phyloP scores from a whole-genome alignment of 2,888 invertebrate genomes.

The Caenorhabditis becei region DNA sequence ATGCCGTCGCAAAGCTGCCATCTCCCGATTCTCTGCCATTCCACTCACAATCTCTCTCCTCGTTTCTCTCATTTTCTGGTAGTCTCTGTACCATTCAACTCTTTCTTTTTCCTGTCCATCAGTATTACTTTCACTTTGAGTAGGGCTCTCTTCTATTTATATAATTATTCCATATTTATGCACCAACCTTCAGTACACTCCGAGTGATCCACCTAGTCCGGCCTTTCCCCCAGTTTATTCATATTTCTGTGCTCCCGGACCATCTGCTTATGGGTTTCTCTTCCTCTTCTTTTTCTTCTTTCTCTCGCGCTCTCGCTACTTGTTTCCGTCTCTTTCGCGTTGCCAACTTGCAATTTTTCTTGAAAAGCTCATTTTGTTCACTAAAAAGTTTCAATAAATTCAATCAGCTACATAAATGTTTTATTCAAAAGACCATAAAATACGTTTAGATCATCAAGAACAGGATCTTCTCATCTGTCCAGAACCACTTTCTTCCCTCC shows the following conservation, averaged over 20 bases:
- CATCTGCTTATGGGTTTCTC: slow-evolving; percentile 59
- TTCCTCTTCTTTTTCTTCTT: neutral
- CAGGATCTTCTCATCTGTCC: neutral
- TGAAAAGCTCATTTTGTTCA: slow-evolving; percentile 33
- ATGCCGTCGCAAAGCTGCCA: slow-evolving; percentile 70
- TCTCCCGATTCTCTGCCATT: slow-evolving; percentile 25
- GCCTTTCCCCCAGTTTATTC: slow-evolving; percentile 5
- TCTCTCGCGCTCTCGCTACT: slow-evolving; percentile 26
- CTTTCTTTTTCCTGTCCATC: slow-evolving; percentile 21
- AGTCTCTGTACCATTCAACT: neutral
- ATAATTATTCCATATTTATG: neutral
- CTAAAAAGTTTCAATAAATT: slow-evolving; percentile 14
- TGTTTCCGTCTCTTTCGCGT: slow-evolving; percentile 16
- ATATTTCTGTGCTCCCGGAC: slow-evolving; percentile 41
- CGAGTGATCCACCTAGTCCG: slow-evolving; percentile 57
- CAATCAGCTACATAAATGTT: too few species aligned
- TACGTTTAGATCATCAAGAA: too few species aligned
- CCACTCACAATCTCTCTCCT: slow-evolving; percentile 32
- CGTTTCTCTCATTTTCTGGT: slow-evolving; percentile 11
- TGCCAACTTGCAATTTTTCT: slow-evolving; percentile 43
- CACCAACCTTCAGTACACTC: slow-evolving; percentile 36
- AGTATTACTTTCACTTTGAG: slow-evolving; percentile 41
- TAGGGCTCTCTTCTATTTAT: neutral
- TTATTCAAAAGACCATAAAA: too few species aligned
- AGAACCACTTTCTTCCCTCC: neutral